Evolutionary conservation across 2,888 invertebrate genomes (phyloP), one percentile per base, ranked within the genome.

Genomic region (Desoria tigrina): DNA sequence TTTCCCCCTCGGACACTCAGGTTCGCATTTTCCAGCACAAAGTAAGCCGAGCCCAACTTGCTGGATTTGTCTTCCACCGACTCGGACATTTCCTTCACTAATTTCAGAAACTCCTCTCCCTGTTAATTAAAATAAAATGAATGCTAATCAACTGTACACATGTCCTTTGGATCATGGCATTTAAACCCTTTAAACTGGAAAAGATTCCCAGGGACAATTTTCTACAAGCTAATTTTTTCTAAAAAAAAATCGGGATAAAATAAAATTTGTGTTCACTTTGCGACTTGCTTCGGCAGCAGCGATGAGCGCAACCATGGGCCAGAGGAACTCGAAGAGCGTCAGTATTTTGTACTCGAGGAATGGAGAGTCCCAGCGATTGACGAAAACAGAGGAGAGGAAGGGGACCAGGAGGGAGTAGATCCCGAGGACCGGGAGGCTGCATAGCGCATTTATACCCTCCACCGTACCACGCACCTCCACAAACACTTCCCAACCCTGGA

Each of bases 271-370:
- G n/a, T n/a, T 18, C 49, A 51, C 51, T 9, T 24, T 21, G 6
- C 51, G 18, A 14, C 23, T 51, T 4, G 51, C 26, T 51, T 51
- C 51, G 9, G 51, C 21, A 21, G 51, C 51, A 18, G 24, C 6
- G 6, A 51, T 24, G 3, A 51, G 26, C 7, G 51, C 51, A 26
- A 51, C 23, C 51, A 51, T 51, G 21, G 51, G 51, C 51, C 51
- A 51, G 3, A 51, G 21, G 24, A 51, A 51, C 16, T 51, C 21
- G 4, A 51, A 24, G 9, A 51, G 7, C 21, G 24, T 51, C 24
- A 51, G 16, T 2, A 51, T 24, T 16, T 51, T 51, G 26, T 51
- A 51, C 24, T 51, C 51, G 6, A 51, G 16, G 16, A 51, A 51
- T 4, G 18, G 18, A 6, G 51, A 51, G 24, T 51, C 51, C 51